A percentile compares a stretch with the other conserved stretches of the same genome.
Conservation (phyloP, 2,113 vertebrate species). For the Halcyon senegalensis region DNA sequence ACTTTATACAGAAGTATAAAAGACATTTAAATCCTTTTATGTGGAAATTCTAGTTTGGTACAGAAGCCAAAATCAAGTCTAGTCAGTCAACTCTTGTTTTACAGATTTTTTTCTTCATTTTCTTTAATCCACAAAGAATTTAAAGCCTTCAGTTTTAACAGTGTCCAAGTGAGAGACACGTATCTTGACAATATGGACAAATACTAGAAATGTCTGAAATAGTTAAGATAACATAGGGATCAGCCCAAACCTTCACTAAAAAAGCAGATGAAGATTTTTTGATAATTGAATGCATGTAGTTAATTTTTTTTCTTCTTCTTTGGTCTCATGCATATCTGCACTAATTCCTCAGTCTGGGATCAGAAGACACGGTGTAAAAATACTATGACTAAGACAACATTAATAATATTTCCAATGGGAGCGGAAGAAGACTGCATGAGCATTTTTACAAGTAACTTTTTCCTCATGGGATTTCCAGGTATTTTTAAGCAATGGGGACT, state of each 20-base stretch:
- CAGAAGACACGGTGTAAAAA: neutral
- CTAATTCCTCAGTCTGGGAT: neutral
- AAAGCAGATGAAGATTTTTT: neutral
- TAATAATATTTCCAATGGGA: constrained; percentile 3
- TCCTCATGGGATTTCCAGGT: neutral
- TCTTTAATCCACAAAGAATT: neutral
- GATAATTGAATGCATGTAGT: neutral
- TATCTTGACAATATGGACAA: neutral
- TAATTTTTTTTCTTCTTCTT: neutral
- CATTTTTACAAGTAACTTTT: neutral
- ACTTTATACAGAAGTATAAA: neutral
- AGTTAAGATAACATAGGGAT: neutral
- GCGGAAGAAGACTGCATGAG: neutral
- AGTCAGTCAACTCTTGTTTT: neutral
- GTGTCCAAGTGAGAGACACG: neutral
- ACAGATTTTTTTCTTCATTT: neutral
- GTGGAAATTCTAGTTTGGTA: constrained; percentile 7
- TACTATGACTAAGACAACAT: neutral
- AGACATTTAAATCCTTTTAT: constrained; percentile 20
- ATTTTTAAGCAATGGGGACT: constrained; percentile 13
- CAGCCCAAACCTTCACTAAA: neutral
- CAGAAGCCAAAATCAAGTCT: constrained; percentile 38
- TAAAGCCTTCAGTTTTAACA: neutral
- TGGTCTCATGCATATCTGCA: neutral
- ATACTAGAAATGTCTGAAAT: neutral